Conservation (phyloP, 2,888 invertebrate species). For the Sminthurides aquaticus region DNA sequence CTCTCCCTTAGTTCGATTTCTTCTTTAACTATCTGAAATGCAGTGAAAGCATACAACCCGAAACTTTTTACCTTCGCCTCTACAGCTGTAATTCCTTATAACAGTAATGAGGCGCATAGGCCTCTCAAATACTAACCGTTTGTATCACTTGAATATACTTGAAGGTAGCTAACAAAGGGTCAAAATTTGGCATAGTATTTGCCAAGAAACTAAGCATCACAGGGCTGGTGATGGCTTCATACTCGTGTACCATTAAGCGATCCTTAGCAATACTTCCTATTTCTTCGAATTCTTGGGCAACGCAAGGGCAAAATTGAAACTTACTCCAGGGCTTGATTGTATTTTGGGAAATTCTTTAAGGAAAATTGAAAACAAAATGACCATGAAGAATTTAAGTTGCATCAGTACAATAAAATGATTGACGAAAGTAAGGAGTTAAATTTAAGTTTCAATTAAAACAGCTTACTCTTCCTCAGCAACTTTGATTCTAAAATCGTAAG, state of each 20-base stretch:
- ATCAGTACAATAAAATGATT: too few species aligned
- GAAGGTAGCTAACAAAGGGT: conserved; percentile 30
- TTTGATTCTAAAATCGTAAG: too few species aligned
- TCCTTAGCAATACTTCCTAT: neutral
- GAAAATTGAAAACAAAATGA: too few species aligned
- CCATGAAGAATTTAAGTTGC: too few species aligned
- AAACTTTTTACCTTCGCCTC: neutral
- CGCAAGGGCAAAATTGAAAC: too few species aligned
- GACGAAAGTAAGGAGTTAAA: too few species aligned
- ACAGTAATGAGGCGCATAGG: neutral
- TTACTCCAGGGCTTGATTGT: too few species aligned
- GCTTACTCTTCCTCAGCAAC: too few species aligned
- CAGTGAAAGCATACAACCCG: neutral
- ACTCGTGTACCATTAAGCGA: conserved; percentile 20
- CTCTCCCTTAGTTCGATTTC: conserved; percentile 11
- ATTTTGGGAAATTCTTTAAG: too few species aligned
- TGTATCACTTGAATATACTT: conserved; percentile 23
- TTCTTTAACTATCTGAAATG: neutral
- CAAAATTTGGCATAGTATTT: conserved; percentile 16
- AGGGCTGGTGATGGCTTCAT: conserved; percentile 25
- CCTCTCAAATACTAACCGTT: neutral
- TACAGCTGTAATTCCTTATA: neutral
- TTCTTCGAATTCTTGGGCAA: neutral
- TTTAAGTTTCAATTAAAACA: too few species aligned
- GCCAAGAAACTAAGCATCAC: conserved; percentile 30